Percentiles rank a stretch among this genome's conserved stretches.
phyloP scores from a whole-genome alignment of 1,140 invertebrate genomes.

The Anadara kagoshimensis region DNA sequence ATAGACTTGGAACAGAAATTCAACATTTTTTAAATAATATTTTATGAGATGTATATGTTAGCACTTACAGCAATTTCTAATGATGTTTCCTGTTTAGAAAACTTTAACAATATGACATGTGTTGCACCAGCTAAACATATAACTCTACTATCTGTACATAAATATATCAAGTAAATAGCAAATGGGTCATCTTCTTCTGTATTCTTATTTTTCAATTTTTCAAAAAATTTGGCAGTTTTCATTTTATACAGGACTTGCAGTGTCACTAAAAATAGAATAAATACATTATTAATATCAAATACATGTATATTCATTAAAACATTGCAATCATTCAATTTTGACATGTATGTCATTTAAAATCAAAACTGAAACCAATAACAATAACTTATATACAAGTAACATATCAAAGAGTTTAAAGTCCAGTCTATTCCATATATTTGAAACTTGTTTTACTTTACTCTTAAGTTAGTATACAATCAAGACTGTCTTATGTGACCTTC shows the following conservation, averaged over 20 bases:
- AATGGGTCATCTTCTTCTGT: constrained; percentile 88
- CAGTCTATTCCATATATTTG: no score
- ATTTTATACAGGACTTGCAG: constrained; percentile 97
- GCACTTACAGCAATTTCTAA: constrained; percentile 87
- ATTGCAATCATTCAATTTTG: background rate
- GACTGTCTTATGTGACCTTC: no score
- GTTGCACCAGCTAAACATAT: constrained; percentile 92
- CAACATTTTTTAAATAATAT: background rate
- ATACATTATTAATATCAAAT: background rate
- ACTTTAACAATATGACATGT: constrained; percentile 96
- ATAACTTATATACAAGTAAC: no score
- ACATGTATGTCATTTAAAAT: background rate
- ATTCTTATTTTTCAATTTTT: constrained; percentile 74
- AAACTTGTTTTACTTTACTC: no score
- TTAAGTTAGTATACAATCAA: no score
- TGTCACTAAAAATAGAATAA: constrained; percentile 77
- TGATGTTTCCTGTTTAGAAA: constrained; percentile 90
- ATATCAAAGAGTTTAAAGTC: no score
- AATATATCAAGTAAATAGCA: constrained; percentile 92
- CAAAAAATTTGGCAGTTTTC: constrained; percentile 96
- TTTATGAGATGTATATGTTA: background rate
- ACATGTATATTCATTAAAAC: background rate
- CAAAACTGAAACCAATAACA: no score
- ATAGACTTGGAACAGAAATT: background rate
- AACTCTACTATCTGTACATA: constrained; percentile 94